phyloP scores from a whole-genome alignment of 2,888 invertebrate species.

The Netelia melanura region DNA sequence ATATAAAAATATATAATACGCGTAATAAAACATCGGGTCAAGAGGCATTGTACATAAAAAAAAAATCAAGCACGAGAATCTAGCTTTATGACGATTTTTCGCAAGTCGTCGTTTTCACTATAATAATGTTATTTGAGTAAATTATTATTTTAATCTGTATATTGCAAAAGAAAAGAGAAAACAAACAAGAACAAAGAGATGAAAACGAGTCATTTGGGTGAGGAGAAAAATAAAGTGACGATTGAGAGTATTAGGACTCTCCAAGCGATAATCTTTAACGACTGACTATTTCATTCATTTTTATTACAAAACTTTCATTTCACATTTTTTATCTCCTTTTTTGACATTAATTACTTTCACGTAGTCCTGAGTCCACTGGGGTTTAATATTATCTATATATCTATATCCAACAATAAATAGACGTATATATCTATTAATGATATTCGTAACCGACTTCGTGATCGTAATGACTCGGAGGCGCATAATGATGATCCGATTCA shows the following conservation, averaged over 20 bases:
- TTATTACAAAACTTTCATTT: constrained; percentile 23
- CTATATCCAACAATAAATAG: constrained; percentile 14
- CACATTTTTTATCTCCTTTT: constrained; percentile 10
- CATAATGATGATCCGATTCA: constrained; percentile 57
- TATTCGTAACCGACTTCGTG: constrained; percentile 72
- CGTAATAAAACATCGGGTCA: constrained; percentile 25
- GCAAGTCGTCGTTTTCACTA: constrained; percentile 77
- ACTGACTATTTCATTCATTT: constrained; percentile 44
- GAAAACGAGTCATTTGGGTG: constrained; percentile 28
- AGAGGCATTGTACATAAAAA: constrained; percentile 63
- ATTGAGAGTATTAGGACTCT: constrained; percentile 57
- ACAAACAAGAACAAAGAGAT: constrained; percentile 45
- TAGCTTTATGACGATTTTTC: constrained; percentile 73
- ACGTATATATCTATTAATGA: constrained; percentile 49
- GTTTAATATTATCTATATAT: constrained; percentile 17
- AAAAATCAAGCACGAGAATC: constrained; percentile 72
- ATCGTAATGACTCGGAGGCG: constrained; percentile 55
- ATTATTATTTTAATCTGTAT: constrained; percentile 74
- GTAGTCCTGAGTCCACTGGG: constrained; percentile 46
- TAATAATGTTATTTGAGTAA: constrained; percentile 78
- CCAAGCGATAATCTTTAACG: constrained; percentile 42
- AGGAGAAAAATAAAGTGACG: constrained; percentile 43
- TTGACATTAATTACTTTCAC: not conserved
- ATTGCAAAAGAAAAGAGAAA: constrained; percentile 57
- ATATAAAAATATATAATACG: constrained; percentile 11